Base-by-base conservation (phyloP, 1,140 invertebrate genomes). In the Cylas formicarius region DNA sequence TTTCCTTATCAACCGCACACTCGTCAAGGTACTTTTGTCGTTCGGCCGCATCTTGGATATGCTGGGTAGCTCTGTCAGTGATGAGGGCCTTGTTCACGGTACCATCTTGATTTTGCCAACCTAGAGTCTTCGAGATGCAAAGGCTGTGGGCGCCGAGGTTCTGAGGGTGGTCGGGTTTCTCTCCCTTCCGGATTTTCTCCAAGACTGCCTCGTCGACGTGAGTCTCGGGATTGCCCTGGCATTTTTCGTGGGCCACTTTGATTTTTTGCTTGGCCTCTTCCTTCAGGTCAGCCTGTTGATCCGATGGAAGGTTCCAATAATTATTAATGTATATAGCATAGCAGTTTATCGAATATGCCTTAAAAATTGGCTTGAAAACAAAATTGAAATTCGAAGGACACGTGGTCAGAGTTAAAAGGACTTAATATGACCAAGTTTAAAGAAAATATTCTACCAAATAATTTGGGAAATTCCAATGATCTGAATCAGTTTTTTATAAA, bases 161-260 rank as follows among this genome's bases (percentile, higher is more conserved):
- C 3, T 19, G 14, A 24, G 35, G 35, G n/a, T n/a, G n/a, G 11
- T 18, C 18, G 4, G 13, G 19, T 7, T 13, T 37, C 9, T 17
- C 36, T 10, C 27, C 28, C 6, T 40, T 39, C 2, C 8, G n/a
- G 1, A 10, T 34, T 16, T 31, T 27, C 26, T 47, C 18, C 26
- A 47, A 10, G 5, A 13, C 19, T 11, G 6, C 28, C 5, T 31
- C 14, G 8, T 47, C 36, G 8, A 39, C 20, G 7, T 11, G 9
- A 16, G 36, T 47, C 24, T 19, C 13, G 10, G 44, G 44, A 24
- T 47, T 22, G 7, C 4, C 19, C n/a, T 39, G 35, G 27, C 44
- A 47, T 40, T 47, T 44, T 5, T 44, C 22, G 16, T 35, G 18
- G 3, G 33, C 32, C 2, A 11, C 20, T 20, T 27, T 36, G 4